A percentile compares a stretch with the other conserved stretches of the same genome.
These are phyloP conservation scores for Cryptophagus acutangulus DNA, from an alignment of 2,888 invertebrate species.

Conservation along the genomic window DNA sequence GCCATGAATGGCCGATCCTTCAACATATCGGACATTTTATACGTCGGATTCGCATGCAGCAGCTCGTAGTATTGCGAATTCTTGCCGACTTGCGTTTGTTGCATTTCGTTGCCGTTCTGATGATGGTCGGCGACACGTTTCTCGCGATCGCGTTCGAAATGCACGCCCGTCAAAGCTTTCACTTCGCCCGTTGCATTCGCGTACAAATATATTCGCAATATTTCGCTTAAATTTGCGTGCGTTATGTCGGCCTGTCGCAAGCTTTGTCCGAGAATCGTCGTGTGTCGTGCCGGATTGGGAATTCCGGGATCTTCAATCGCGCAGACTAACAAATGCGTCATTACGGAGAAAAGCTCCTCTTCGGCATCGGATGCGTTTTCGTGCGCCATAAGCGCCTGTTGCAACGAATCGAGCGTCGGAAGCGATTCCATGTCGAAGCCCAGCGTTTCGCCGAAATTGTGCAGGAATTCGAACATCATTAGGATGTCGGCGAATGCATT, in stretches of 20 bases:
- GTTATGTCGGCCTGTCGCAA: slow-evolving; percentile 85
- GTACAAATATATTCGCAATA: slow-evolving; percentile 84
- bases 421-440: slow-evolving; percentile 87
- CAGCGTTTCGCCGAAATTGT: slow-evolving; percentile 91
- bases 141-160: slow-evolving; percentile 75
- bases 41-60: slow-evolving; percentile 71
- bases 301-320: slow-evolving; percentile 93
- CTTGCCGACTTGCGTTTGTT: slow-evolving; percentile 63
- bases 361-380: slow-evolving; percentile 73
- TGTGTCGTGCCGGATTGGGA: slow-evolving; percentile 82
- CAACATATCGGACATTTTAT: slow-evolving; percentile 73
- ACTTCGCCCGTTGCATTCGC: slow-evolving; percentile 86
- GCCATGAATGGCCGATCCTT: slow-evolving; percentile 82
- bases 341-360: slow-evolving; percentile 80
- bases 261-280: slow-evolving; percentile 86
- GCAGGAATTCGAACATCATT: slow-evolving; percentile 95
- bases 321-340: slow-evolving; percentile 84
- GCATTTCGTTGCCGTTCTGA: slow-evolving; percentile 65
- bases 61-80: slow-evolving; percentile 76
- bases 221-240: slow-evolving; percentile 85
- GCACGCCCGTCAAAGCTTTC: slow-evolving; percentile 73
- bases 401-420: slow-evolving; percentile 81
- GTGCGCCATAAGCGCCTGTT: slow-evolving; percentile 69
- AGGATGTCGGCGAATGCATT: slow-evolving; percentile 87
- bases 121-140: slow-evolving; percentile 78